Evolutionary conservation across 2,888 invertebrate species (phyloP), one percentile per base, ranked within the genome.

Genomic region (Drosophila crucigera): DNA sequence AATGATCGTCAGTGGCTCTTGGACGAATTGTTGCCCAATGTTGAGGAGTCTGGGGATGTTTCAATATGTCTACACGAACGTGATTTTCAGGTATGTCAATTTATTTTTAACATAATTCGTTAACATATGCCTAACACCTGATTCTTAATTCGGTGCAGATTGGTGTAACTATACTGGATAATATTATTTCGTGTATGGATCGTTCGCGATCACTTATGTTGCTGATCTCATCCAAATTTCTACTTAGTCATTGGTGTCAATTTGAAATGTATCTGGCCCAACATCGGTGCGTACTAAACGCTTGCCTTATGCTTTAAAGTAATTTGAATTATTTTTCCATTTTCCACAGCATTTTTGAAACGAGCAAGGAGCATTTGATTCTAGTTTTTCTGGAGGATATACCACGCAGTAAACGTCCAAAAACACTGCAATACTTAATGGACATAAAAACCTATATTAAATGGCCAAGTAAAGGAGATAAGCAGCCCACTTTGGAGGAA

Each of bases 191-290:
- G 0, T 95, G 95, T 83, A 96, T 96, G 94, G 95, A 96, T 80
- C 94, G 95, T 1, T 96, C 96, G 0, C 93, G 95, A 25, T 94
- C 94, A 7, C 94, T 96, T 0, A 94, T 96, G 92, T 92, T 96
- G 67, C 94, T 96, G 11, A 94, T 96, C 19, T 96, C 96, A 0
- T 94, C 95, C 49, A 93, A 94, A 76, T 96, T 96, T 90, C 91
- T 96, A 10, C 92, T 94, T 11, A 96, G 96, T 78, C 95, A 96
- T 76, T 96, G 96, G 96, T 96, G 96, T 82, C 95, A 96, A 82
- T 96, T 96, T 78, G 96, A 96, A 91, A 95, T 96, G 95, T 95
- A 95, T 80, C 87, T 96, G 54, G 96, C 96, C 0, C 96, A 96
- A 70, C 95, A 96, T 86, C 94, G 95, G 94, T 95, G 53, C 56